Base-by-base conservation (phyloP, 2,888 invertebrate species). In the Caenorhabditis sulstoni region DNA sequence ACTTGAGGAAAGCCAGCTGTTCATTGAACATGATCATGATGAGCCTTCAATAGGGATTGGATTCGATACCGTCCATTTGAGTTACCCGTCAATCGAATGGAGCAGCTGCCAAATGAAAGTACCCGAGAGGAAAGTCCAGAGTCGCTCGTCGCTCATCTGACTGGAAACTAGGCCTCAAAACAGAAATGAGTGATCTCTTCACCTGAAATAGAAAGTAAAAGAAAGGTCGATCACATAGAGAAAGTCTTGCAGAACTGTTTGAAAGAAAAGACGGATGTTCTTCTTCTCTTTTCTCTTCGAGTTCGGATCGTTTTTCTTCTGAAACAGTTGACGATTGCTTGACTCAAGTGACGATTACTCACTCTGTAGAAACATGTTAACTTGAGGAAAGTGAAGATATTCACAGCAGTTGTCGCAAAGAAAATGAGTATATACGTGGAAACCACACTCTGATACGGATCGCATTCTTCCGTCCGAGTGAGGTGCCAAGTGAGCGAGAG, bases 81-180 rank as follows among this genome's bases (percentile, higher is more conserved):
- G 9, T 37, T 18, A 67, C 67, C 71, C 71, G 39, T 71, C 71
- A 18, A 71, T 23, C n/a, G 71, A 29, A 57, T 71, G 71, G 18
- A 71, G 44, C 9, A 22, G 39, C 20, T 62, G 37, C 71, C 71
- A 71, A 14, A 71, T 62, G 9, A 71, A n/a, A 29, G 55, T 57
- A 1, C 71, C 71, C 35, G 62, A 71, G n/a, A 71, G n/a, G 20
- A 71, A 71, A n/a, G 61, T 55, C 71, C 71, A 71, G 0, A 62
- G 20, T 16, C 71, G 12, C 35, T 71, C 53, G 7, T 53, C 9
- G 16, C 52, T 47, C 20, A 61, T 12, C 8, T 9, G 16, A 44
- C 70, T 70, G 53, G 37, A 62, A 58, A 16, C 8, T 4, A 20
- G 0, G 11, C 20, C 12, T 16, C 18, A 16, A 12, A 1, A 20